phyloP scores from a whole-genome alignment of 2,888 invertebrate genomes.

The Agriotes lineatus region DNA sequence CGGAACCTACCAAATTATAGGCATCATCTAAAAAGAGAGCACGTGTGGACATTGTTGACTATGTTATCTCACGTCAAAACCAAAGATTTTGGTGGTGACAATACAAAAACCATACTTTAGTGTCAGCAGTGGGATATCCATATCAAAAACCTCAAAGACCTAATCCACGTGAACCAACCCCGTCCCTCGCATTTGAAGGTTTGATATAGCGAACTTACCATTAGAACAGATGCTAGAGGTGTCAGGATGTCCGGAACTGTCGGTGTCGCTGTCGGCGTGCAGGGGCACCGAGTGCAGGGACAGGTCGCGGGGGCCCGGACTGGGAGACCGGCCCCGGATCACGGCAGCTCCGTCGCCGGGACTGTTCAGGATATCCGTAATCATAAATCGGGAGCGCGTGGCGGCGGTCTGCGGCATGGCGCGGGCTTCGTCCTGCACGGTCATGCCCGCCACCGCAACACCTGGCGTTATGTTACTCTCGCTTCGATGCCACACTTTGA shows the following conservation, averaged over 20 bases:
- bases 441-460: constrained; percentile 66
- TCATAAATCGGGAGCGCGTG: constrained; percentile 88
- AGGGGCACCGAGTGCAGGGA: constrained; percentile 66
- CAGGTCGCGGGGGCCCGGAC: constrained; percentile 70
- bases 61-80: too few relatives aligned
- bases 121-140: too few relatives aligned
- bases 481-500: constrained; percentile 64
- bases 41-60: too few relatives aligned
- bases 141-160: too few relatives aligned
- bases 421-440: constrained; percentile 66
- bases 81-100: too few relatives aligned
- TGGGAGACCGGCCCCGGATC: constrained; percentile 67
- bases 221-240: constrained; percentile 70
- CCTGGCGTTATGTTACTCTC: constrained; percentile 59
- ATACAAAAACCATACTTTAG: too few relatives aligned
- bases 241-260: constrained; percentile 69
- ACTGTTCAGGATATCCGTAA: constrained; percentile 85
- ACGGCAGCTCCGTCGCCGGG: constrained; percentile 69
- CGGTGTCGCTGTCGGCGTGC: constrained; percentile 68
- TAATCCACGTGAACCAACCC: not conserved
- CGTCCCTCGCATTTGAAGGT: not conserved
- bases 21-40: too few relatives aligned
- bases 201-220: constrained; percentile 62
- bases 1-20: too few relatives aligned
- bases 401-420: constrained; percentile 71